Conservation (phyloP, 2,797 vertebrate species). For the Numenius phaeopus region DNA sequence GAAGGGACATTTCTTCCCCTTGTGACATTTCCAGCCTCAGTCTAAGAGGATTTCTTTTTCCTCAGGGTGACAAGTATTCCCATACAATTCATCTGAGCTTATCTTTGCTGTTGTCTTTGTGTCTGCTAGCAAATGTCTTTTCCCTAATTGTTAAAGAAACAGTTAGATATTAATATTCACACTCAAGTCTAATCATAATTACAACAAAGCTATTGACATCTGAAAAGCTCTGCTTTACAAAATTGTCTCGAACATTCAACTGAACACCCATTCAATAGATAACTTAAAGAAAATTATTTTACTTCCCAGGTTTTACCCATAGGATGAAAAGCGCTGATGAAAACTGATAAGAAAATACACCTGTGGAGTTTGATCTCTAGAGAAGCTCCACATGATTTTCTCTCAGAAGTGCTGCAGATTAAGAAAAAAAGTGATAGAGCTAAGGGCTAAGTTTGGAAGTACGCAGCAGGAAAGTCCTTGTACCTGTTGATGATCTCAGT, state of each 20-base stretch:
- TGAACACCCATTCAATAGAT: neutral
- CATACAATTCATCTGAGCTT: neutral
- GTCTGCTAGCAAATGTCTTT: neutral
- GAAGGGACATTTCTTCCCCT: neutral
- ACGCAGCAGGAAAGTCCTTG: constrained; percentile 33
- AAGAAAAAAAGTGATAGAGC: neutral
- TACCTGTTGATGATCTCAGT: constrained; percentile 21
- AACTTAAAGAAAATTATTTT: neutral
- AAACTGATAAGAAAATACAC: constrained; percentile 8
- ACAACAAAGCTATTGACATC: neutral
- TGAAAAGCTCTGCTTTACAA: neutral
- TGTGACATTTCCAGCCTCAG: neutral
- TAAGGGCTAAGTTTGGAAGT: constrained; percentile 15
- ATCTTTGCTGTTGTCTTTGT: neutral
- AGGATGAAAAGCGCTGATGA: neutral
- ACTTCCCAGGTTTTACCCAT: neutral
- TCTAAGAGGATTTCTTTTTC: neutral
- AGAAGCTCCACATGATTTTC: neutral
- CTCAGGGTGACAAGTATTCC: neutral
- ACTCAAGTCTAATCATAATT: neutral
- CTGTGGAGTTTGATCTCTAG: neutral
- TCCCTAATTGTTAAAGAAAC: neutral
- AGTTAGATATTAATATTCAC: neutral
- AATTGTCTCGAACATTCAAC: neutral
- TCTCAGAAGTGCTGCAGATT: neutral